Evolutionary conservation across 2,888 invertebrate species (phyloP).

Genomic region (Gonocerus acuteangulatus): DNA sequence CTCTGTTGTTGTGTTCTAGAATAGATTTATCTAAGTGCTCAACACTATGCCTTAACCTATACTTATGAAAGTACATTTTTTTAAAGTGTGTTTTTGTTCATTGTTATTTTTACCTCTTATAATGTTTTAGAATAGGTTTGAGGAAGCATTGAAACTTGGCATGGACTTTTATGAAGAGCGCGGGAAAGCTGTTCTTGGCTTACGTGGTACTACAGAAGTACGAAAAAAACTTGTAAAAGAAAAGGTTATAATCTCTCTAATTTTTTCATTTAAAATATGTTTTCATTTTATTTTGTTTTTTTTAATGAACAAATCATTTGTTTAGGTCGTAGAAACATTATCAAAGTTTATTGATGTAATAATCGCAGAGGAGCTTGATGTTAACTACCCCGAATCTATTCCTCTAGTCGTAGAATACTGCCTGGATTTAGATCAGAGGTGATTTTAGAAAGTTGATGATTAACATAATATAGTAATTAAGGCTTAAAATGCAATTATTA

Average conservation of each 20-base stretch:
- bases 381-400: constrained; percentile 44
- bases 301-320: constrained; percentile 1
- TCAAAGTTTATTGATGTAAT: constrained; percentile 42
- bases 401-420: constrained; percentile 47
- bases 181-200: constrained; percentile 54
- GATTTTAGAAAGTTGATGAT: constrained; percentile 44
- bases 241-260: constrained; percentile 43
- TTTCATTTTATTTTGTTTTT: not conserved
- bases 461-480: constrained; percentile 15
- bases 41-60: no score
- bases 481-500: no score
- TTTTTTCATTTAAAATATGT: constrained; percentile 32
- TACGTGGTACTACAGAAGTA: constrained; percentile 40
- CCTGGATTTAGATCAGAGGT: constrained; percentile 48
- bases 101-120: no score
- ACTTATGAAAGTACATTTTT: no score
- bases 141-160: constrained; percentile 53
- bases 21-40: no score
- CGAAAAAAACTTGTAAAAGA: constrained; percentile 41
- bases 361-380: constrained; percentile 32
- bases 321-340: constrained; percentile 42
- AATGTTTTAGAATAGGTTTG: constrained; percentile 47
- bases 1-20: no score
- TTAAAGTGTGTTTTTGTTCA: no score
- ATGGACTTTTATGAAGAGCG: constrained; percentile 55